Evolutionary conservation across 2,797 vertebrate species (phyloP), one percentile per base, ranked within the genome.

Genomic region (Cyprinella venusta): DNA sequence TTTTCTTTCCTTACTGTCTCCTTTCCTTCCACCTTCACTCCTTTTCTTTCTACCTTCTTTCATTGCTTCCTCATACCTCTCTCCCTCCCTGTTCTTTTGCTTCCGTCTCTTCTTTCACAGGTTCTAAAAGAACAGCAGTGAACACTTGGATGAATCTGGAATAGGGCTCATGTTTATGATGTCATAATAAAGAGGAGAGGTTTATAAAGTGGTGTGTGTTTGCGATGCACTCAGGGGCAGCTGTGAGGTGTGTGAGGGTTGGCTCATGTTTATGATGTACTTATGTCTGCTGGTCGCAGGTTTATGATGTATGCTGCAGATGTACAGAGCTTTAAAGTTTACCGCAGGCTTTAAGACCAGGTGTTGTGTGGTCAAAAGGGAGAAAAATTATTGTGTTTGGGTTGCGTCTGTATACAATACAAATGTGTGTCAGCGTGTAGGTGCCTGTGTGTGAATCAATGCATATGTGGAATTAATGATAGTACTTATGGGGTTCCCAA

Each of bases 181-280:
- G 79, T 81, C 56, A 80, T 63, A 48, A 70, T 80, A 71, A 79
- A 84, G 76, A 50, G 54, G 36, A 79, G 54, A 72, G 72, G 72
- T 88, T 86, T 79, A 85, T 85, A 76, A 84, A 67, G 81, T 69
- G 19, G 69, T 56, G 12, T 12, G 21, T 56, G 56, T 74, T 36
- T 38, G 70, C 6, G 13, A 26, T 61, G 56, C 56, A 15, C 56
- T 61, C 56, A 30, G 59, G 59, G 24, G 63, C 71, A 80, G 74
- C 45, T 68, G 81, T 63, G 64, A 68, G 64, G 64, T 69, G 64
- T 77, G 54, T 69, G 54, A 80, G 15, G 50, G 71, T 52, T 36
- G 61, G 52, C 69, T 81, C 48, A 26, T 72, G 75, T 86, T 85
- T 85, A 87, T 86, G 84, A 81, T 77, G 72, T 77, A 63, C 69